phyloP scores from a whole-genome alignment of 2,113 vertebrate genomes.

The Rhea americana region DNA sequence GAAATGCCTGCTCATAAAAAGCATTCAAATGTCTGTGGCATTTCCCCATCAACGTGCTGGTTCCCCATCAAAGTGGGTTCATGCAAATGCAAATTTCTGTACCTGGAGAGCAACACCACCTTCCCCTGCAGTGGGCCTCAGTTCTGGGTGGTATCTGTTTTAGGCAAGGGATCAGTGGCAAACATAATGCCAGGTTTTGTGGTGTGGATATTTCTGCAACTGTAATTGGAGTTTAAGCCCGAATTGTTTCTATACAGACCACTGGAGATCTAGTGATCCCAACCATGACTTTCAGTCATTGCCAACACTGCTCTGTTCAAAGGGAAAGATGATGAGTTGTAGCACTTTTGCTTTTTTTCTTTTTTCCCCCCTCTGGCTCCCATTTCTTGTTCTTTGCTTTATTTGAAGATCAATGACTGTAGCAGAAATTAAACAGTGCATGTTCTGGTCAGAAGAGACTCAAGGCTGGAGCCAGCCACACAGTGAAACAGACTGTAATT shows the following conservation, averaged over 20 bases:
- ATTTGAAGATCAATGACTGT: neutral
- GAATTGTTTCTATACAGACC: neutral
- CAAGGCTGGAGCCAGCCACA: neutral
- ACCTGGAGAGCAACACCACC: neutral
- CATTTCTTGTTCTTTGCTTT: neutral
- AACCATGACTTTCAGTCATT: neutral
- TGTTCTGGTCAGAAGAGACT: neutral
- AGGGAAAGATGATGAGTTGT: neutral
- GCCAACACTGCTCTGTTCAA: neutral
- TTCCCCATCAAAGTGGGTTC: neutral
- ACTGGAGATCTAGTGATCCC: neutral
- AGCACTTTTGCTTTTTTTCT: neutral
- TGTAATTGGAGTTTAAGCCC: neutral
- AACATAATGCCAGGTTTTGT: neutral
- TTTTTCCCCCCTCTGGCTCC: neutral
- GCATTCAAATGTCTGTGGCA: neutral
- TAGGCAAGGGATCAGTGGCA: neutral
- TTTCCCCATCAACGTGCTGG: neutral
- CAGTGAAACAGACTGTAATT: neutral
- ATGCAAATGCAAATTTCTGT: neutral
- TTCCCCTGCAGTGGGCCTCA: fast-evolving
- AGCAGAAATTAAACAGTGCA: neutral
- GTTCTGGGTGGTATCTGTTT: neutral
- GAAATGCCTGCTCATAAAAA: neutral
- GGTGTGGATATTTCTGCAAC: neutral